phyloP scores from a whole-genome alignment of 2,113 vertebrate genomes.

The Sminthopsis crassicaudata region DNA sequence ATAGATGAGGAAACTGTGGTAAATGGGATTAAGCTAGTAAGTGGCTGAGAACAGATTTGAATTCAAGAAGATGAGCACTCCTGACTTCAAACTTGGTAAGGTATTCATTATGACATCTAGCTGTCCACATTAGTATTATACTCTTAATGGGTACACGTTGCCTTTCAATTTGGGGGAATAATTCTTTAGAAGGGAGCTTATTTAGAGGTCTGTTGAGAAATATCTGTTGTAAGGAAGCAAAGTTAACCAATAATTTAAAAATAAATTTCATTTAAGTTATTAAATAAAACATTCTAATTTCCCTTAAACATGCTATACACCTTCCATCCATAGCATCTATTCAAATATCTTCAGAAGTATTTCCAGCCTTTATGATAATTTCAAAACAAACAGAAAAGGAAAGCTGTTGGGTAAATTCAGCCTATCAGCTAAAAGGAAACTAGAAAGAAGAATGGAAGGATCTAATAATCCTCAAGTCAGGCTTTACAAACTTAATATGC shows the following conservation, averaged over 20 bases:
- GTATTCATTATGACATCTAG: not conserved
- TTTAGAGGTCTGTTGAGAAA: not conserved
- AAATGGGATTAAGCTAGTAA: not conserved
- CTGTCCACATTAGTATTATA: not conserved
- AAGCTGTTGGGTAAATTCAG: not conserved
- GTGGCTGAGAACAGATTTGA: not conserved
- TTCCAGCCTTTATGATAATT: not conserved
- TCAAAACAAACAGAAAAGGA: not conserved
- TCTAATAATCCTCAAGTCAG: not conserved
- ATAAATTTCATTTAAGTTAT: not conserved
- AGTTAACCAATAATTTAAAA: not conserved
- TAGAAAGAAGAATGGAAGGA: not conserved
- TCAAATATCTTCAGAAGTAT: not conserved
- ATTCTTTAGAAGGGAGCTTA: not conserved
- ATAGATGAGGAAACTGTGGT: not conserved
- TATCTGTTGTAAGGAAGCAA: not conserved
- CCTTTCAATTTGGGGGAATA: not conserved
- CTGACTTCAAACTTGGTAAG: not conserved
- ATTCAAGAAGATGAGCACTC: not conserved
- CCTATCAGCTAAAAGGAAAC: not conserved
- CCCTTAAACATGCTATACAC: not conserved
- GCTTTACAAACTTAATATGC: not conserved
- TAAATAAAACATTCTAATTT: not conserved
- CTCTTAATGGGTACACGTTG: not conserved
- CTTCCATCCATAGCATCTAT: not conserved